phyloP scores from a whole-genome alignment of 2,113 vertebrate genomes.

The Anguilla rostrata region DNA sequence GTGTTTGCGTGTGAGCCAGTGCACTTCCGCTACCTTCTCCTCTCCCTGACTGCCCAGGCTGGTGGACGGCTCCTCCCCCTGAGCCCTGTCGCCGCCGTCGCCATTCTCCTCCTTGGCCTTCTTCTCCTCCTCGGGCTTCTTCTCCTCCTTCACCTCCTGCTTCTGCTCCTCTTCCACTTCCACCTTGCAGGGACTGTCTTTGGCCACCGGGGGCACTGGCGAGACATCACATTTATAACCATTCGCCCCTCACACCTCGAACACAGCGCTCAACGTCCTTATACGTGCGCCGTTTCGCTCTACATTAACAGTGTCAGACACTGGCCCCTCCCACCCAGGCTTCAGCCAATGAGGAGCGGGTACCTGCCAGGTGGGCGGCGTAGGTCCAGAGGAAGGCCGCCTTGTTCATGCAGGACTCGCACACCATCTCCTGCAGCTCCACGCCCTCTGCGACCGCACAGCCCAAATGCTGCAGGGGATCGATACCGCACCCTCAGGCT shows the following conservation, averaged over 20 bases:
- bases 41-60: conserved; percentile 61
- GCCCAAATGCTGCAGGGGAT: conserved; percentile 79
- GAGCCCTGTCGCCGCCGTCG: neutral
- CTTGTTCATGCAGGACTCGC: conserved; percentile 85
- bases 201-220: conserved; percentile 68
- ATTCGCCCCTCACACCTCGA: neutral
- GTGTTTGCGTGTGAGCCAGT: neutral
- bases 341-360: neutral
- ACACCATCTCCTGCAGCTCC: conserved; percentile 93
- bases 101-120: conserved; percentile 28
- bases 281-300: neutral
- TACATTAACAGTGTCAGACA: neutral
- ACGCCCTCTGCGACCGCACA: conserved; percentile 75
- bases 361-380: conserved; percentile 77
- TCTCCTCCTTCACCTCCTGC: conserved; percentile 12
- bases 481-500: neutral
- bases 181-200: conserved; percentile 59
- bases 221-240: conserved; percentile 2
- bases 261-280: neutral
- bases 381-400: conserved; percentile 89
- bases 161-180: conserved; percentile 25
- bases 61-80: conserved; percentile 65
- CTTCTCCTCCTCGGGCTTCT: neutral
- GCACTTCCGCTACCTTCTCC: conserved; percentile 42
- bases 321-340: no score